These are phyloP conservation scores for Melanophora roralis DNA, from an alignment of 2,888 invertebrate genomes.

Conservation along the genomic window DNA sequence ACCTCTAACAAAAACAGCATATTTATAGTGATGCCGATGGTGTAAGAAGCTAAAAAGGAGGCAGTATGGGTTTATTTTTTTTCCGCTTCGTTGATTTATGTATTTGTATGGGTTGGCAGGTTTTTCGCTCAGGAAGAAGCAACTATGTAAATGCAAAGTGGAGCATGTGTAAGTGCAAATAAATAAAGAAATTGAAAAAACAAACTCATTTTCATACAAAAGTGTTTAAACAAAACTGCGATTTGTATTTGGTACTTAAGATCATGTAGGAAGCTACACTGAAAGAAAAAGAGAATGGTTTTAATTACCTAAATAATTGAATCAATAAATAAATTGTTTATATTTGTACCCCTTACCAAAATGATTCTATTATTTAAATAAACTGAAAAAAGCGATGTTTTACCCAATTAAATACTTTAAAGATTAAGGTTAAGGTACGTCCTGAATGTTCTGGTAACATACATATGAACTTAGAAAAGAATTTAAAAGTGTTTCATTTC, in stretches of 20 bases:
- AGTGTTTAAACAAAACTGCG: constrained; percentile 36
- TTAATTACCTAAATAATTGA: neutral
- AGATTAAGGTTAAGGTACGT: too few species aligned
- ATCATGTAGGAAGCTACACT: neutral
- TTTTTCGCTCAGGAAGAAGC: neutral
- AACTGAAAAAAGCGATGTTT: too few species aligned
- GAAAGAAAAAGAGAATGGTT: constrained; percentile 1
- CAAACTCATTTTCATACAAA: constrained; percentile 43
- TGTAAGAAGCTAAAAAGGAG: neutral
- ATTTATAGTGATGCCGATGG: neutral
- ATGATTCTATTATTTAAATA: too few species aligned
- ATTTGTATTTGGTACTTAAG: neutral
- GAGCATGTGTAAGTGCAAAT: neutral
- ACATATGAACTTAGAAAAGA: too few species aligned
- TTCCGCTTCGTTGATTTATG: constrained; percentile 52
- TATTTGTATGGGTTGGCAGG: constrained; percentile 24
- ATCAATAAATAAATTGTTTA: too few species aligned
- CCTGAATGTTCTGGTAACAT: too few species aligned
- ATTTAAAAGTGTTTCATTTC: too few species aligned
- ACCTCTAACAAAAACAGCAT: neutral
- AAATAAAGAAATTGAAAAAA: neutral
- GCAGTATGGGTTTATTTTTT: constrained; percentile 32
- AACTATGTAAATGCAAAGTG: neutral
- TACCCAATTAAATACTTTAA: too few species aligned
- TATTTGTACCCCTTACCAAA: too few species aligned